A percentile compares a stretch with the other conserved stretches of the same genome.
These are phyloP conservation scores for Dolomedes plantarius DNA, from an alignment of 2,888 invertebrate genomes.

Conservation along the genomic window DNA sequence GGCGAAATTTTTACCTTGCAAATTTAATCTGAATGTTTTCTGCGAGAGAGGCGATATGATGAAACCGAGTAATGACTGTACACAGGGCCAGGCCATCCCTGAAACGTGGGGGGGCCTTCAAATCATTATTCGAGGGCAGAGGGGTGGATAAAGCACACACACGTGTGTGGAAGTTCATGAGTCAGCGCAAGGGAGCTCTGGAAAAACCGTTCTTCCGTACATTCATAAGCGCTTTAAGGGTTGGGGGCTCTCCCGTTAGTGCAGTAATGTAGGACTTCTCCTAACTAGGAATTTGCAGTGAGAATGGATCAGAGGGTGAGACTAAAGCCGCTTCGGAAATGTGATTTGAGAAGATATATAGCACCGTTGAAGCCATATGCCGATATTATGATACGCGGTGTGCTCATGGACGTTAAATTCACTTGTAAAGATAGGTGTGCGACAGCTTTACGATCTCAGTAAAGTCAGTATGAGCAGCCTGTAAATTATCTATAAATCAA, in stretches of 20 bases:
- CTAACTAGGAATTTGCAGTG: too few relatives aligned
- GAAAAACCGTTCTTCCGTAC: constrained; percentile 22
- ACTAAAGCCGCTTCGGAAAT: too few relatives aligned
- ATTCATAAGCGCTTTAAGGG: constrained; percentile 10
- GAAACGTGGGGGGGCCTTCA: neutral
- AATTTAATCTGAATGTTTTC: constrained; percentile 9
- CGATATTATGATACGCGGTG: too few relatives aligned
- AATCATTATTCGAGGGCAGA: neutral
- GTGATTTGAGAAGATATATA: too few relatives aligned
- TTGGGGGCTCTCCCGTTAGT: neutral
- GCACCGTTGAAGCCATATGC: too few relatives aligned
- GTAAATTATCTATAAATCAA: too few relatives aligned
- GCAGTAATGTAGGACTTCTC: neutral
- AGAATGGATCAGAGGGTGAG: too few relatives aligned
- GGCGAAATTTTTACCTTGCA: neutral
- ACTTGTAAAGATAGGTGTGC: too few relatives aligned
- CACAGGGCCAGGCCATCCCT: neutral
- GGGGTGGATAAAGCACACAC: constrained; percentile 7
- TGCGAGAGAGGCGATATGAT: neutral
- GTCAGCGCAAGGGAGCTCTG: constrained; percentile 34
- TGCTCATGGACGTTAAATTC: too few relatives aligned
- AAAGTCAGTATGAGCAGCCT: too few relatives aligned
- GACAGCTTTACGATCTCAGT: too few relatives aligned
- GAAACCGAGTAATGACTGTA: constrained; percentile 2
- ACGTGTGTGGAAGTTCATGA: constrained; percentile 30